A percentile compares a stretch with the other conserved stretches of the same genome.
Conservation (phyloP, 2,888 invertebrate genomes). For the Belgica antarctica region DNA sequence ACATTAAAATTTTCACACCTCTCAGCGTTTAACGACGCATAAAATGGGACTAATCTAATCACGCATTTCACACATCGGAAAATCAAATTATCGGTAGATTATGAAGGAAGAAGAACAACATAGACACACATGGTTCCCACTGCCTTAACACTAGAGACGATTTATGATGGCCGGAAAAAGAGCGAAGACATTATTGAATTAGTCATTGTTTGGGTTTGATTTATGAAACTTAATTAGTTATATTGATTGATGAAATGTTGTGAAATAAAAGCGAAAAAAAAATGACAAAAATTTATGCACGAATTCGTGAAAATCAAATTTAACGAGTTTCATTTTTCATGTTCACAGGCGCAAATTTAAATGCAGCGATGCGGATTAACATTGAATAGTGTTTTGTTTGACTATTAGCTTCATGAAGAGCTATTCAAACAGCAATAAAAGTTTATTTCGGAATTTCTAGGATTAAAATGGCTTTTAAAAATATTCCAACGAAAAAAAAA, state of each 20-base stretch:
- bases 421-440: no score
- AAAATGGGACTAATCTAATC: slow-evolving; percentile 14
- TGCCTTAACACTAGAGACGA: slow-evolving; percentile 33
- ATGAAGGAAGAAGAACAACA: not conserved
- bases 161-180: slow-evolving; percentile 22
- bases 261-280: slow-evolving; percentile 30
- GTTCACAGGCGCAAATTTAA: not conserved
- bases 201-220: not conserved
- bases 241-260: slow-evolving; percentile 42
- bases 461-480: not conserved
- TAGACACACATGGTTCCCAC: slow-evolving; percentile 25
- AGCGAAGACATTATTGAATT: slow-evolving; percentile 2
- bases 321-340: slow-evolving; percentile 8
- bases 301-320: no score
- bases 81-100: slow-evolving; percentile 1
- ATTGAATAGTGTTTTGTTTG: no score
- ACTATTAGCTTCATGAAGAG: no score
- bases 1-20: not conserved
- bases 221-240: slow-evolving; percentile 18
- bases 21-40: not conserved
- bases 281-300: no score
- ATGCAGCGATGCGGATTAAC: no score
- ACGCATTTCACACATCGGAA: slow-evolving; percentile 18
- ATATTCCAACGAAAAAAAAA: not conserved
- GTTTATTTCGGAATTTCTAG: no score